Conservation (phyloP, 2,888 invertebrate species). For the Lithophane socia region DNA sequence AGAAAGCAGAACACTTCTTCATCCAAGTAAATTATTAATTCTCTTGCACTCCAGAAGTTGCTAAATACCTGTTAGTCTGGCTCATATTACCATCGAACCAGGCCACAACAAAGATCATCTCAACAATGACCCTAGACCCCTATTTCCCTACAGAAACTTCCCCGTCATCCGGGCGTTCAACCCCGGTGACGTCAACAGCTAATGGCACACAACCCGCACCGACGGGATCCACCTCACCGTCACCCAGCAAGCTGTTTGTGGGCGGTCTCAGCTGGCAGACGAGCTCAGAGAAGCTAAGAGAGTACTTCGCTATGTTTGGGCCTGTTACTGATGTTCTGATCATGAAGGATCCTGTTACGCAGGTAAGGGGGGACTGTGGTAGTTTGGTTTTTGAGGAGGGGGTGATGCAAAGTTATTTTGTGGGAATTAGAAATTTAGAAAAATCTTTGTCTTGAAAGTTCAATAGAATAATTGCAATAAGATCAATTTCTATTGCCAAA, state of each 20-base stretch:
- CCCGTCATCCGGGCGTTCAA: conserved; percentile 94
- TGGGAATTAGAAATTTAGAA: neutral
- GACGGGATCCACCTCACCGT: conserved; percentile 85
- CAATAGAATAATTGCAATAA: neutral
- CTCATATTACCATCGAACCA: neutral
- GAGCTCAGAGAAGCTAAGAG: conserved; percentile 97
- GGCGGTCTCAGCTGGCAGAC: conserved; percentile 98
- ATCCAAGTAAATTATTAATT: neutral
- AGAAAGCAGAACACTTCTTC: neutral
- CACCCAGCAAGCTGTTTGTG: conserved; percentile 96
- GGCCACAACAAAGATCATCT: conserved; percentile 20
- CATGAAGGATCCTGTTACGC: conserved; percentile 98
- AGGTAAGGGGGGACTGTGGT: conserved; percentile 89
- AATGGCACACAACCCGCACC: conserved; percentile 73
- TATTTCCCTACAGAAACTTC: conserved; percentile 82
- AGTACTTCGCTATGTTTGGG: conserved; percentile 98
- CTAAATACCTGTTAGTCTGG: neutral
- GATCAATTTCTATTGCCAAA: neutral
- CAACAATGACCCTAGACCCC: conserved; percentile 57
- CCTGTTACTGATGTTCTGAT: conserved; percentile 97
- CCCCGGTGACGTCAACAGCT: conserved; percentile 89
- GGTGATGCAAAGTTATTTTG: conserved; percentile 35
- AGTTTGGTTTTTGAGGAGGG: neutral
- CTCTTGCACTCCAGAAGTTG: neutral
- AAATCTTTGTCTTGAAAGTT: neutral